These are phyloP conservation scores for Actenoides lindsayi DNA, from an alignment of 2,113 vertebrate genomes.

Conservation along the genomic window DNA sequence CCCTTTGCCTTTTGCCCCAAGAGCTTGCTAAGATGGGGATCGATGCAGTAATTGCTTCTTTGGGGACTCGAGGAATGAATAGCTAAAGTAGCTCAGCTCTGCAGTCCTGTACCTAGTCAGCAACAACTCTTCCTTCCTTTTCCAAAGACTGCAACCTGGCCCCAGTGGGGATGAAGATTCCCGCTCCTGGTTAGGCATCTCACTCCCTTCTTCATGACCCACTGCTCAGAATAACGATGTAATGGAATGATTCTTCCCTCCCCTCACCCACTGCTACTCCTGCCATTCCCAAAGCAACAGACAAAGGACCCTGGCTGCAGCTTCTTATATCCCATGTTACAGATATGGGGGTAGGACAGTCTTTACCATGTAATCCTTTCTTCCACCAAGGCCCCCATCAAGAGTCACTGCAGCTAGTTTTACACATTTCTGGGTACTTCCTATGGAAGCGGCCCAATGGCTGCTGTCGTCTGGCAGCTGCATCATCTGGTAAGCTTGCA, in stretches of 20 bases:
- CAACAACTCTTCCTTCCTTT: background rate
- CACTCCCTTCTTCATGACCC: background rate
- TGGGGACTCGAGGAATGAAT: background rate
- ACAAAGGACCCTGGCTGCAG: background rate
- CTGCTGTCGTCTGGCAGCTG: background rate
- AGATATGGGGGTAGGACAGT: rapidly evolving
- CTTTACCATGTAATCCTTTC: background rate
- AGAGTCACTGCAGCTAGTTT: rapidly evolving
- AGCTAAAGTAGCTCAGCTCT: background rate
- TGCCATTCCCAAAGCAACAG: background rate
- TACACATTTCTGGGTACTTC: background rate
- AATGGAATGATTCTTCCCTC: background rate
- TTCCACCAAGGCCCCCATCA: background rate
- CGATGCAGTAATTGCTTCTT: slow-evolving; percentile 6
- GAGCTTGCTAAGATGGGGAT: background rate
- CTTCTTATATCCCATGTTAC: background rate
- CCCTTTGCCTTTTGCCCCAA: background rate
- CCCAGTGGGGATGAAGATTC: rapidly evolving
- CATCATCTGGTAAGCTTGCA: rapidly evolving
- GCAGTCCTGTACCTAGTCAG: background rate
- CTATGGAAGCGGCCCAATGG: background rate
- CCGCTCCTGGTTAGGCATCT: rapidly evolving
- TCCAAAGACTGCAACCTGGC: background rate
- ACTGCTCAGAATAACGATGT: background rate
- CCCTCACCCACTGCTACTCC: background rate